Conservation (phyloP, 1,140 invertebrate genomes). For the Venturia canescens region DNA sequence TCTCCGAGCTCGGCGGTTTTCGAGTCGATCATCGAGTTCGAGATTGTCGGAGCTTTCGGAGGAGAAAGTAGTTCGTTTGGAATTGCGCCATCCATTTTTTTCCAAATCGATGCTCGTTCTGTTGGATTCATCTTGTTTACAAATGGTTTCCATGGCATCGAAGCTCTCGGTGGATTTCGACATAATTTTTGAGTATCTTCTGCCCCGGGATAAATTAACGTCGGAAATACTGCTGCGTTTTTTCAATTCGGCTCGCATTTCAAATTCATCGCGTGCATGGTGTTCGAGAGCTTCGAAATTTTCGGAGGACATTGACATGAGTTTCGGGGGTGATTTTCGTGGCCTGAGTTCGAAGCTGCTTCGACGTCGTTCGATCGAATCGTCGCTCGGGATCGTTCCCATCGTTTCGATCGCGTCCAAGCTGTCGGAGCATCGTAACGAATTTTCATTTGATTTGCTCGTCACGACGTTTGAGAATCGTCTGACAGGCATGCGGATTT, state of each 20-base stretch:
- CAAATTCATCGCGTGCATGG: conserved; percentile 34
- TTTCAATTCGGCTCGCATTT: conserved; percentile 58
- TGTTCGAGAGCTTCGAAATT: conserved; percentile 67
- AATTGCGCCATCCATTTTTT: conserved; percentile 35
- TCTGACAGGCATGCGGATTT: conserved; percentile 59
- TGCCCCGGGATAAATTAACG: conserved; percentile 64
- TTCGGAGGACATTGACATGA: conserved; percentile 73
- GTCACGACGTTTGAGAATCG: conserved; percentile 61
- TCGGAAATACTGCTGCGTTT: conserved; percentile 71
- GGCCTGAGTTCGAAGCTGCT: conserved; percentile 67
- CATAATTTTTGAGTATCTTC: conserved; percentile 57
- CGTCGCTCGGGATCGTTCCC: conserved; percentile 64
- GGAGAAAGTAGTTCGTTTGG: conserved; percentile 59
- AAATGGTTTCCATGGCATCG: conserved; percentile 61
- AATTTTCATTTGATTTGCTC: conserved; percentile 62
- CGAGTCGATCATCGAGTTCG: conserved; percentile 66
- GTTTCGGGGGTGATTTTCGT: conserved; percentile 55
- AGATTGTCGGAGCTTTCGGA: conserved; percentile 73
- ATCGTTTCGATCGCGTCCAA: conserved; percentile 65
- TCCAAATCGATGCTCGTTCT: conserved; percentile 37
- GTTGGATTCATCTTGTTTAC: conserved; percentile 44
- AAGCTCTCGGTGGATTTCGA: conserved; percentile 69
- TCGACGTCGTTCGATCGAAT: conserved; percentile 68
- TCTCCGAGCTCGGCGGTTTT: conserved; percentile 60
- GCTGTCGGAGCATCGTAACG: conserved; percentile 71